Conservation (phyloP, 2,797 vertebrate species). For the Poeciliopsis infans region DNA sequence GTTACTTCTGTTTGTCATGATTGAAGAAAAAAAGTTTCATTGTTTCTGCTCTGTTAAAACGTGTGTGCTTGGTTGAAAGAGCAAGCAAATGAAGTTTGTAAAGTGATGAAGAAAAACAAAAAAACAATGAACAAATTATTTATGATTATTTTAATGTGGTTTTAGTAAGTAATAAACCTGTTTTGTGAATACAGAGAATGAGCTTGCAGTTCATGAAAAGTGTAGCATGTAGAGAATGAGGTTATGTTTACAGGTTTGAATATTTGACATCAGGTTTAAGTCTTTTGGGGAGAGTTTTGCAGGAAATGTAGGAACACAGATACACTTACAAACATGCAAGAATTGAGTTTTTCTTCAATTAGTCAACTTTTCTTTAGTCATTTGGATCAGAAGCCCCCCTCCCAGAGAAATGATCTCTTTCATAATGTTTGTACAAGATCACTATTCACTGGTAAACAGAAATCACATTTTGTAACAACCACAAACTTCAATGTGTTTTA, state of each 20-base stretch:
- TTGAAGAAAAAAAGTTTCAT: not conserved
- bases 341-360: not conserved
- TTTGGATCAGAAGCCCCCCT: not conserved
- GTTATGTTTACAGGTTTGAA: not conserved
- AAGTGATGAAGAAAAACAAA: not conserved
- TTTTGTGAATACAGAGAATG: not conserved
- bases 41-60: not conserved
- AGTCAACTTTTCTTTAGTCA: not conserved
- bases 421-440: not conserved
- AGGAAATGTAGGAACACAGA: not conserved
- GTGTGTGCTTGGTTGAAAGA: not conserved
- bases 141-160: not conserved
- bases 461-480: no score
- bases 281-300: not conserved
- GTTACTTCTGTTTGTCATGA: not conserved
- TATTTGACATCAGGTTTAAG: not conserved
- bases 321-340: not conserved
- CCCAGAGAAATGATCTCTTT: not conserved
- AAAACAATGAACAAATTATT: not conserved
- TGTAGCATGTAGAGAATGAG: not conserved
- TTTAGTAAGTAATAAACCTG: not conserved
- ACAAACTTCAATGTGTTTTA: not conserved
- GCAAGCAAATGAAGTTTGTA: not conserved
- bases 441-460: not conserved
- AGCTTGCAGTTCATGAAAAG: not conserved